phyloP scores from a whole-genome alignment of 2,797 vertebrate species.

The Gymnoscopelus braueri region DNA sequence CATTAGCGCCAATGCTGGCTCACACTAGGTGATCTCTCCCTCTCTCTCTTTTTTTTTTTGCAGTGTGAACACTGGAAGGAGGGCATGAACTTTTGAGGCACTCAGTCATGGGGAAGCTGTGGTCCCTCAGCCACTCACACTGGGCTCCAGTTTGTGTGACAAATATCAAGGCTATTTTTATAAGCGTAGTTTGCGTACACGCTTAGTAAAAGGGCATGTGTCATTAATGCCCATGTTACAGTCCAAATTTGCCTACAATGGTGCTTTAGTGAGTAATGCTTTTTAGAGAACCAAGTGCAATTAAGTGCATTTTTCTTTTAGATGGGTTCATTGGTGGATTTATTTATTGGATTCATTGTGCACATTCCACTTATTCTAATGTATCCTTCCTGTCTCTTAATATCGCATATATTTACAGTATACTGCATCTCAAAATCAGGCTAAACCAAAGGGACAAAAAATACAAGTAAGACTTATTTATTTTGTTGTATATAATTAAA shows the following conservation, averaged over 20 bases:
- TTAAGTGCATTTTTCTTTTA: no score
- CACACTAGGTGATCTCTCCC: conserved; percentile 78
- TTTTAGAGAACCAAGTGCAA: no score
- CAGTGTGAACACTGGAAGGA: conserved; percentile 82
- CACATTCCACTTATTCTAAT: neutral
- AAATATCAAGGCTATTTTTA: conserved; percentile 43
- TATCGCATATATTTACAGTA: neutral
- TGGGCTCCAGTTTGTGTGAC: conserved; percentile 54
- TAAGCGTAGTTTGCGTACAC: no score
- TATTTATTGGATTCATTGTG: neutral
- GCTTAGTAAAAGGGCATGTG: no score
- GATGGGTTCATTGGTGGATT: no score
- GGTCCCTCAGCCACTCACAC: conserved; percentile 40
- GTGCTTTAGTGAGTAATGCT: no score
- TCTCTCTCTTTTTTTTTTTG: conserved; percentile 85
- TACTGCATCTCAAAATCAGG: neutral
- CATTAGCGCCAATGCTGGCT: conserved; percentile 83
- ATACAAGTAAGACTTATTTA: no score
- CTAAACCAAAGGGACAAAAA: neutral
- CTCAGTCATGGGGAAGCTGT: conserved; percentile 68
- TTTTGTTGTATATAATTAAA: no score
- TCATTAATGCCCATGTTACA: no score
- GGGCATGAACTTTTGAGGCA: conserved; percentile 86
- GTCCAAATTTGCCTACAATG: no score
- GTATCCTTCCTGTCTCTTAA: neutral